These are phyloP conservation scores for Huso huso DNA, from an alignment of 2,797 vertebrate species.

Conservation along the genomic window DNA sequence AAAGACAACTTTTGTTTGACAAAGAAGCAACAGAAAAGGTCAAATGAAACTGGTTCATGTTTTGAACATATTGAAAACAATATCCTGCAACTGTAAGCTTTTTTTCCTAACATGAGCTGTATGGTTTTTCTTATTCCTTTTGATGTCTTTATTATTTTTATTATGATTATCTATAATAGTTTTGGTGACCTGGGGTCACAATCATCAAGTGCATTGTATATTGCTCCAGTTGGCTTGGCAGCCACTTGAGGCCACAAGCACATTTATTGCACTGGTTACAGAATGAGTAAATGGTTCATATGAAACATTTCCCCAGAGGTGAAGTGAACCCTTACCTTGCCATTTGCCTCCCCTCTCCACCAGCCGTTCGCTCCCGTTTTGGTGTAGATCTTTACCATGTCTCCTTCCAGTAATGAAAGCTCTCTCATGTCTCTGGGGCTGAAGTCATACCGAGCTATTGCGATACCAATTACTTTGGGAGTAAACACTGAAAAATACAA, in stretches of 20 bases:
- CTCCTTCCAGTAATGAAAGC: conserved; percentile 82
- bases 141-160: background rate
- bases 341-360: conserved; percentile 94
- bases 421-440: conserved; percentile 87
- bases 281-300: background rate
- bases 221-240: background rate
- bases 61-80: no score
- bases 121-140: no score
- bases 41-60: no score
- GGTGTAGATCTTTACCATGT: conserved; percentile 92
- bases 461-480: conserved; percentile 86
- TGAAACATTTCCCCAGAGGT: background rate
- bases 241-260: background rate
- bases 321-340: conserved; percentile 65
- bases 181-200: background rate
- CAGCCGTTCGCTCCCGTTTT: conserved; percentile 90
- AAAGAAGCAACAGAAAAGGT: no score
- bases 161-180: background rate
- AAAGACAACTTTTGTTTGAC: no score
- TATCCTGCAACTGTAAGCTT: background rate
- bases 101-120: background rate
- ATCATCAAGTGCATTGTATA: background rate
- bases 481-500: conserved; percentile 67
- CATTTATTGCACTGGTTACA: background rate
- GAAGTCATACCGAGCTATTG: conserved; percentile 94